phyloP scores from a whole-genome alignment of 2,113 vertebrate species.

The Corydoras sp. region DNA sequence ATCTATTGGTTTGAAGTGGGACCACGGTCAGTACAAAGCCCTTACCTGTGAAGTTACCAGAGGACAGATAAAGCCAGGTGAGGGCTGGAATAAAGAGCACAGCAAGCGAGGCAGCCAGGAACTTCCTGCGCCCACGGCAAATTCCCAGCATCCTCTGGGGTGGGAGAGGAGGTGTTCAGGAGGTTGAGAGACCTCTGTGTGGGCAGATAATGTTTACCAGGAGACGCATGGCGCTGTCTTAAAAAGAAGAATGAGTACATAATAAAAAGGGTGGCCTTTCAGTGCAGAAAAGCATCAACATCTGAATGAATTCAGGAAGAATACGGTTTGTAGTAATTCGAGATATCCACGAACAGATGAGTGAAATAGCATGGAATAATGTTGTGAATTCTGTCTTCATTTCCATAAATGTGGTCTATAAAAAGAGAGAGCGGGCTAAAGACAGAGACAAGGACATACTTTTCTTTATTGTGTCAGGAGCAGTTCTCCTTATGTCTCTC shows the following conservation, averaged over 20 bases:
- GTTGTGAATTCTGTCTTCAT: no score
- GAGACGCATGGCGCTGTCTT: slow-evolving; percentile 76
- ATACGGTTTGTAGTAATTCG: no score
- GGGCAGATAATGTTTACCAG: slow-evolving; percentile 67
- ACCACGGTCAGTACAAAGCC: not conserved
- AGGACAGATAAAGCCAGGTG: slow-evolving; percentile 94
- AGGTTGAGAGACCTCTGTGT: slow-evolving; percentile 70
- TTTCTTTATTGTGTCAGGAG: not conserved
- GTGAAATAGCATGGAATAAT: no score
- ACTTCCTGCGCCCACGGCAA: slow-evolving; percentile 97
- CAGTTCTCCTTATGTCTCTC: slow-evolving; percentile 1
- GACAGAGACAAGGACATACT: no score
- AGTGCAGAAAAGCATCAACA: no score
- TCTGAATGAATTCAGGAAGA: no score
- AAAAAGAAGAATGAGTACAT: not conserved
- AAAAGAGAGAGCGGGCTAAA: no score
- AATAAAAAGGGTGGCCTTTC: no score
- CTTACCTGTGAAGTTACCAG: slow-evolving; percentile 90
- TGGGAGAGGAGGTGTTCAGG: slow-evolving; percentile 54
- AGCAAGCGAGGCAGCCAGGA: slow-evolving; percentile 87
- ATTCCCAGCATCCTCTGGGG: slow-evolving; percentile 96
- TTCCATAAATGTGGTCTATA: no score
- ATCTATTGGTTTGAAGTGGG: not conserved
- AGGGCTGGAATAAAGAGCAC: slow-evolving; percentile 90
- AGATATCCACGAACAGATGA: no score